Evolutionary conservation across 2,797 vertebrate species (phyloP).

Genomic region (Bucorvus abyssinicus): DNA sequence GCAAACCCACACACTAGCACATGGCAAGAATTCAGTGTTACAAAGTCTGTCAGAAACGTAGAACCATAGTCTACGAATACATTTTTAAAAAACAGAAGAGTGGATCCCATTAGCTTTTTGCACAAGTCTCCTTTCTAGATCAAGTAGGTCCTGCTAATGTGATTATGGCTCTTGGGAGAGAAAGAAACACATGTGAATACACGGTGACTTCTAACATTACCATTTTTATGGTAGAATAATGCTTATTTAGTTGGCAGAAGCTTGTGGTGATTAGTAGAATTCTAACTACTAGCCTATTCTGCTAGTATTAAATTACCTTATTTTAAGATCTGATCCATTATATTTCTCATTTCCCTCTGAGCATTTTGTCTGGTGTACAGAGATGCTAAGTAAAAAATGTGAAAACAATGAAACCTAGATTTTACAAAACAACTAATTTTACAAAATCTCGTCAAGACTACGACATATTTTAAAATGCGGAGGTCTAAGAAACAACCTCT

Average conservation of each 20-base stretch:
- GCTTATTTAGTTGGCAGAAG: background rate
- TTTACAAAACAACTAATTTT: background rate
- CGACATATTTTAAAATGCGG: background rate
- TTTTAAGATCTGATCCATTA: background rate
- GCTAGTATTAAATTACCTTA: background rate
- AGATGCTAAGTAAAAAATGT: background rate
- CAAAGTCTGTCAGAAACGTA: background rate
- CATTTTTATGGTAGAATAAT: background rate
- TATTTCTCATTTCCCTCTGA: background rate
- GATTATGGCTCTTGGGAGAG: background rate
- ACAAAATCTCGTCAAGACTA: background rate
- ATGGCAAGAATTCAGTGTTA: background rate
- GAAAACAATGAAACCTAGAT: background rate
- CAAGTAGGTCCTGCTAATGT: background rate
- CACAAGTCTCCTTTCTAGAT: background rate
- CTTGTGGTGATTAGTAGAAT: background rate
- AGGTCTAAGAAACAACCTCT: background rate
- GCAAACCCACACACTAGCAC: background rate
- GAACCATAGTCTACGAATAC: accelerated
- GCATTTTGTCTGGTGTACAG: background rate
- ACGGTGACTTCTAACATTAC: accelerated
- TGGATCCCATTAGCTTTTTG: background rate
- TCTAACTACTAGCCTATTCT: background rate
- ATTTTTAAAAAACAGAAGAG: background rate
- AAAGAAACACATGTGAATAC: background rate